These are phyloP conservation scores for Zaprionus capensis DNA, from an alignment of 1,140 invertebrate species.

Conservation along the genomic window DNA sequence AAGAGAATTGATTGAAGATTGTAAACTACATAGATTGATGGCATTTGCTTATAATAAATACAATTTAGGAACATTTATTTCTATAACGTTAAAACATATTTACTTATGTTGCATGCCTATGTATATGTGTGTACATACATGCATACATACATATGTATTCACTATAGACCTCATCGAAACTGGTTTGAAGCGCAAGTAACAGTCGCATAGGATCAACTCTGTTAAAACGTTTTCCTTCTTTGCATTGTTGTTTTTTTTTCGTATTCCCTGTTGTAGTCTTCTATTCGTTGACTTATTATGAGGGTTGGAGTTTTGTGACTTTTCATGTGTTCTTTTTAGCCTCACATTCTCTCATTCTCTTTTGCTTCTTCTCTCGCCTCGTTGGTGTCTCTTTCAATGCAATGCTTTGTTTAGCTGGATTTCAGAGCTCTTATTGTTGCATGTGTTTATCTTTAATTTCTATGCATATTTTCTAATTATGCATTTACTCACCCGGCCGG, in stretches of 20 bases:
- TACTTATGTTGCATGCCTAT: conserved; percentile 20
- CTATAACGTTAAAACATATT: background rate
- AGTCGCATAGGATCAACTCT: conserved; percentile 33
- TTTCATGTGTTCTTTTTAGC: conserved; percentile 66
- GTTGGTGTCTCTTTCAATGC: conserved; percentile 54
- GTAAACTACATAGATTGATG: background rate
- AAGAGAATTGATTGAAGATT: background rate
- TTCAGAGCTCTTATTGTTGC: conserved; percentile 71
- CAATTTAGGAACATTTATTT: background rate
- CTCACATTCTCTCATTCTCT: conserved; percentile 49
- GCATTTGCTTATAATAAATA: background rate
- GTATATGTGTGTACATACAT: conserved; percentile 40
- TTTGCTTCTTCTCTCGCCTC: conserved; percentile 39
- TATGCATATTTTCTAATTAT: conserved; percentile 72
- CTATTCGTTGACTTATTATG: conserved; percentile 75
- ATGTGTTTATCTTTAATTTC: conserved; percentile 73
- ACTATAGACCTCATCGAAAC: conserved; percentile 7
- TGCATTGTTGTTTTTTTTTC: conserved; percentile 54
- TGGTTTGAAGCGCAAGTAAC: conserved; percentile 40
- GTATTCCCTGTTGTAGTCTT: conserved; percentile 71
- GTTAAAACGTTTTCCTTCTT: conserved; percentile 45
- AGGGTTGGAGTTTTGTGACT: conserved; percentile 77
- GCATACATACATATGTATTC: conserved; percentile 1
- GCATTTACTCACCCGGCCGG: conserved; percentile 21
- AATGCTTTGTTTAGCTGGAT: conserved; percentile 74